A percentile compares a stretch with the other conserved stretches of the same genome.
These are phyloP conservation scores for Neoniphon sammara DNA, from an alignment of 2,797 vertebrate genomes.

Conservation along the genomic window DNA sequence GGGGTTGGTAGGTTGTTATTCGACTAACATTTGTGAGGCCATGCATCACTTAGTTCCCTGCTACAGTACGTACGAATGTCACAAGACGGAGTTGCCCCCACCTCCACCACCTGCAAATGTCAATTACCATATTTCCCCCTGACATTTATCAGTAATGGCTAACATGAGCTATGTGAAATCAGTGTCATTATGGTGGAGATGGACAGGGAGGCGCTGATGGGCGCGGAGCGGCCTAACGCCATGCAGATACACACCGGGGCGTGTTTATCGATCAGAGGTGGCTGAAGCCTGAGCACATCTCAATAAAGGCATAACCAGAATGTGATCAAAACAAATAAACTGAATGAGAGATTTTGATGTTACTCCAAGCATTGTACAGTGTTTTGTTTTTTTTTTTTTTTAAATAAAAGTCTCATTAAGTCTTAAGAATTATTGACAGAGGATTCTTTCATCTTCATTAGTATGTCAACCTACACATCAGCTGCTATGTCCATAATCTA, in stretches of 20 bases:
- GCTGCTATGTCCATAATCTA: too few species aligned
- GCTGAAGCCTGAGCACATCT: slow-evolving; percentile 61
- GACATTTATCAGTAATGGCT: slow-evolving; percentile 91
- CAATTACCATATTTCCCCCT: slow-evolving; percentile 90
- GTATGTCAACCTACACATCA: background rate
- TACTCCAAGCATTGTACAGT: background rate
- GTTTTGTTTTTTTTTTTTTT: slow-evolving; percentile 6
- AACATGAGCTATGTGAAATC: slow-evolving; percentile 81
- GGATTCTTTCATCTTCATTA: background rate
- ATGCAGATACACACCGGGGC: slow-evolving; percentile 45
- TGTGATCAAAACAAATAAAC: slow-evolving; percentile 64
- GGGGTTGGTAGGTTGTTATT: slow-evolving; percentile 83
- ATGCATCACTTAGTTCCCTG: slow-evolving; percentile 85
- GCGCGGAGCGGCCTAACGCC: slow-evolving; percentile 16
- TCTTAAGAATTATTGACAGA: background rate
- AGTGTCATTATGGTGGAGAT: slow-evolving; percentile 81
- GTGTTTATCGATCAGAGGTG: slow-evolving; percentile 57
- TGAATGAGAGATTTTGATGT: slow-evolving; percentile 36
- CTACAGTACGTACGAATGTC: slow-evolving; percentile 76
- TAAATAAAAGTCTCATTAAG: too few species aligned
- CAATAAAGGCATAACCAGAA: slow-evolving; percentile 66
- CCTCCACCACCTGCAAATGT: slow-evolving; percentile 87
- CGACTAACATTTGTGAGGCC: slow-evolving; percentile 90
- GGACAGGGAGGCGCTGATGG: slow-evolving; percentile 54
- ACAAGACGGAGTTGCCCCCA: slow-evolving; percentile 78